Conservation (phyloP, 2,113 vertebrate genomes). For the Nesogale talazaci region DNA sequence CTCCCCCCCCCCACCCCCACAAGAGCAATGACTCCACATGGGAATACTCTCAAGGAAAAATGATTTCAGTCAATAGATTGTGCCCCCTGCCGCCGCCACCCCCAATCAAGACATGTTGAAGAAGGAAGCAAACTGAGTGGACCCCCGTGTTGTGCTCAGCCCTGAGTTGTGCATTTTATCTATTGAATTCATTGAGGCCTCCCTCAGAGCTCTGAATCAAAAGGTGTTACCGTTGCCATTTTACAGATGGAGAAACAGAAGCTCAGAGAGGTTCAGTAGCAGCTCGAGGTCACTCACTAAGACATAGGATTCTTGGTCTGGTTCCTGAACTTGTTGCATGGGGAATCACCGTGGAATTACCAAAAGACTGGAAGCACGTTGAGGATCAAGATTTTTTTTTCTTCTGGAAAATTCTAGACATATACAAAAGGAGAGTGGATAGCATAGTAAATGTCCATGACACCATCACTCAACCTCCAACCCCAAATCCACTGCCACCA, state of each 20-base stretch:
- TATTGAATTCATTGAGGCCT: not conserved
- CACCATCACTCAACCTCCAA: not conserved
- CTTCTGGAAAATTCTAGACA: constrained; percentile 25
- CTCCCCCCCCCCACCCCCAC: too few relatives aligned
- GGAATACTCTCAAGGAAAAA: not conserved
- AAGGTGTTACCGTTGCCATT: not conserved
- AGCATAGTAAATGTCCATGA: not conserved
- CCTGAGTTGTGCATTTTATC: not conserved
- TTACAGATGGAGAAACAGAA: not conserved
- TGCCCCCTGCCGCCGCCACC: not conserved
- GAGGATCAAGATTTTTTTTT: not conserved
- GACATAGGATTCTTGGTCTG: not conserved
- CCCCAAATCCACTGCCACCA: too few relatives aligned
- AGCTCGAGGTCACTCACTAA: not conserved
- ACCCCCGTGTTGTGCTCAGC: not conserved
- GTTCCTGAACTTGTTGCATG: not conserved
- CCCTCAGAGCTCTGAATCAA: not conserved
- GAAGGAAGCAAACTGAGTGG: not conserved
- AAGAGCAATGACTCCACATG: not conserved
- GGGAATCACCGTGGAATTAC: not conserved
- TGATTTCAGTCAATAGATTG: not conserved
- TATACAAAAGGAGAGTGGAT: not conserved
- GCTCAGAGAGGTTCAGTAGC: constrained; percentile 17
- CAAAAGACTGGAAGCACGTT: not conserved
- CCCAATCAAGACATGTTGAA: not conserved